Evolutionary conservation across 2,797 vertebrate genomes (phyloP).

Genomic region (Taenioides sp.): DNA sequence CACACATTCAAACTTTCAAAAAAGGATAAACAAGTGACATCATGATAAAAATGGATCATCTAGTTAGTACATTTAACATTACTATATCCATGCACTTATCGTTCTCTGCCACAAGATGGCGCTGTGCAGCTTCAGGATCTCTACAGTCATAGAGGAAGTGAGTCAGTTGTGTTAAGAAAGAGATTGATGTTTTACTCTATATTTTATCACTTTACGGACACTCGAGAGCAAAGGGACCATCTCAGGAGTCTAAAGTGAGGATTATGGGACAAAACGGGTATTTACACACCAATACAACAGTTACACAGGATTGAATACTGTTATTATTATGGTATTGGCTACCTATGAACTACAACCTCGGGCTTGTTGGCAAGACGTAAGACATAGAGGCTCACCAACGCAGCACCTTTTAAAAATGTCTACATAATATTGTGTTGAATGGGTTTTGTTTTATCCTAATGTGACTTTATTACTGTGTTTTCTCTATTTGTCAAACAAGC

Average conservation of each 20-base stretch:
- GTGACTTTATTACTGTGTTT: too few relatives aligned
- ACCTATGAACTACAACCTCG: too few relatives aligned
- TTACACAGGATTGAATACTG: too few relatives aligned
- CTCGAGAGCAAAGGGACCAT: background rate
- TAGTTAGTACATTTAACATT: background rate
- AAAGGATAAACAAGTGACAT: too few relatives aligned
- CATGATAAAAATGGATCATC: background rate
- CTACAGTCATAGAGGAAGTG: background rate
- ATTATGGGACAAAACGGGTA: conserved; percentile 49
- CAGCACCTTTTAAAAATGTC: too few relatives aligned
- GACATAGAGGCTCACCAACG: too few relatives aligned
- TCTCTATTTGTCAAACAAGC: too few relatives aligned
- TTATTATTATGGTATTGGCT: background rate
- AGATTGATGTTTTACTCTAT: background rate
- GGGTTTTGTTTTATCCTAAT: too few relatives aligned
- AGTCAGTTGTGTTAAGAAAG: background rate
- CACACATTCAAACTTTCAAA: background rate
- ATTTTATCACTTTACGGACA: too few relatives aligned
- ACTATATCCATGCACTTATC: background rate
- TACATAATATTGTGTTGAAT: too few relatives aligned
- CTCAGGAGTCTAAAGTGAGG: background rate
- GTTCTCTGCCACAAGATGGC: background rate
- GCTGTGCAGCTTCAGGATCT: background rate
- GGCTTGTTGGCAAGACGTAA: too few relatives aligned
- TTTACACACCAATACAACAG: background rate